phyloP scores from a whole-genome alignment of 2,888 invertebrate genomes.

The Glaucopsyche alexis region DNA sequence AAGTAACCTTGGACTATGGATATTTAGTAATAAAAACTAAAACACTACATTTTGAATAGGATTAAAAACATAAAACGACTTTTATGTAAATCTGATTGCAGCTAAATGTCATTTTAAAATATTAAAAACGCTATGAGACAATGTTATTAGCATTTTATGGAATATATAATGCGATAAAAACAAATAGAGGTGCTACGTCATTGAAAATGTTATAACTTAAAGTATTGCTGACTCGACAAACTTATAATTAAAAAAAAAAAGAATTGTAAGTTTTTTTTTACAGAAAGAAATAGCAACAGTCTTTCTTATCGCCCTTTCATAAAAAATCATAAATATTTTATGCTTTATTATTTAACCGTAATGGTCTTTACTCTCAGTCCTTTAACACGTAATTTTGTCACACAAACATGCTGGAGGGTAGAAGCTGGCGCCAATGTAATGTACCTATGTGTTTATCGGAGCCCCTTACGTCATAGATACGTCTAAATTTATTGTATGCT shows the following conservation, averaged over 20 bases:
- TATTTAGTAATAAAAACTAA: constrained; percentile 10
- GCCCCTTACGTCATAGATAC: background rate
- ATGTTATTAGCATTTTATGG: background rate
- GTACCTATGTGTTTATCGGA: background rate
- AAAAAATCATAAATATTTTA: too few species aligned
- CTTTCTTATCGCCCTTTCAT: background rate
- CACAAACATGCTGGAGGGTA: background rate
- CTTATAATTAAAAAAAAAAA: too few species aligned
- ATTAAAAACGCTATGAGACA: constrained; percentile 21
- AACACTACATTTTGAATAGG: constrained; percentile 11
- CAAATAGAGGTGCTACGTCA: background rate
- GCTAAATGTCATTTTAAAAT: constrained; percentile 20
- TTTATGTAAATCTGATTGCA: constrained; percentile 25
- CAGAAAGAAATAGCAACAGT: background rate
- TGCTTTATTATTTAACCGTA: too few species aligned
- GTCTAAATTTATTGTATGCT: background rate
- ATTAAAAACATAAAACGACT: constrained; percentile 14
- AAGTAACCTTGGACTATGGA: constrained; percentile 18
- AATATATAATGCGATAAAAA: constrained; percentile 2
- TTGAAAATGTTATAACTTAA: background rate
- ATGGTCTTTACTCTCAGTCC: too few species aligned
- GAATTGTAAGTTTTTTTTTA: background rate
- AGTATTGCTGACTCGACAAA: background rate
- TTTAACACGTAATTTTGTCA: too few species aligned
- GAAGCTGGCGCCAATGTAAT: background rate